These are phyloP conservation scores for Meloidogyne hapla DNA, from an alignment of 1,140 invertebrate species.

Conservation along the genomic window DNA sequence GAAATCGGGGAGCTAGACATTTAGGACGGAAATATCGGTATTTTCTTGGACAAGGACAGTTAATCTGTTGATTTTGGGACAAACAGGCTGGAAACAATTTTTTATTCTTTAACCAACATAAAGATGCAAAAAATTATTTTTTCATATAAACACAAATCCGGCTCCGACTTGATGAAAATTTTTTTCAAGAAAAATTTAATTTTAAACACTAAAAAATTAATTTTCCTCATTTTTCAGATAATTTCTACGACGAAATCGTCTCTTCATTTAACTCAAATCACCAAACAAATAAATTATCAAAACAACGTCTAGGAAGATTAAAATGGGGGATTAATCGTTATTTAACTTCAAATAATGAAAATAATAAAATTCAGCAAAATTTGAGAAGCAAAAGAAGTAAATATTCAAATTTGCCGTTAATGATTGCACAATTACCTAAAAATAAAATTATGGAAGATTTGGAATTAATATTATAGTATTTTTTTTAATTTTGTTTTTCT, in stretches of 20 bases:
- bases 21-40: no score
- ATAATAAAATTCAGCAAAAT: not conserved
- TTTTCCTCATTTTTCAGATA: not conserved
- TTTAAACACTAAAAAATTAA: no score
- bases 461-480: not conserved
- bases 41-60: no score
- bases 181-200: no score
- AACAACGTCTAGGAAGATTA: not conserved
- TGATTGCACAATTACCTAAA: not conserved
- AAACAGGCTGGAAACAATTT: no score
- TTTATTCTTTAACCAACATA: no score
- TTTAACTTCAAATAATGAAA: not conserved
- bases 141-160: no score
- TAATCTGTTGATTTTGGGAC: no score
- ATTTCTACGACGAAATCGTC: not conserved
- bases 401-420: not conserved
- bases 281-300: not conserved
- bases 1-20: no score
- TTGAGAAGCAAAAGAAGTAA: not conserved
- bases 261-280: not conserved
- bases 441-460: conserved; percentile 4
- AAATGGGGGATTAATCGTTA: not conserved
- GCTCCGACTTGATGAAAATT: no score
- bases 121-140: no score
- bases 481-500: not conserved